These are phyloP conservation scores for Gallinago undulata DNA, from an alignment of 2,113 vertebrate genomes.

Conservation along the genomic window DNA sequence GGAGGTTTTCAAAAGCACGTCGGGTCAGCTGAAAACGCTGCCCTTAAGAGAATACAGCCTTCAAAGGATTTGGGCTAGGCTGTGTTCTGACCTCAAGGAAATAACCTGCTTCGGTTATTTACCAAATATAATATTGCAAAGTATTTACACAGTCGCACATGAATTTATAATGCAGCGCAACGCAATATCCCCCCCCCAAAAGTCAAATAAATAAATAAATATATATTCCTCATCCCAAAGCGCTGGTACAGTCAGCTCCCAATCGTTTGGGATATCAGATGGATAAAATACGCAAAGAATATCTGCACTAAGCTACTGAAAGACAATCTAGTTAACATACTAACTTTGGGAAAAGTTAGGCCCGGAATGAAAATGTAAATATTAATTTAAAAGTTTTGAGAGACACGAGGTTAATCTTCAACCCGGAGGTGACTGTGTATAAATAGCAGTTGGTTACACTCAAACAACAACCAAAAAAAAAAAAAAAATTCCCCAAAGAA, in stretches of 20 bases:
- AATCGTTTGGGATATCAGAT: neutral
- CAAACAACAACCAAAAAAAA: slow-evolving; percentile 5
- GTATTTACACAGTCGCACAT: neutral
- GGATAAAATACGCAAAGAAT: slow-evolving; percentile 10
- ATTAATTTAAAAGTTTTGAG: slow-evolving; percentile 37
- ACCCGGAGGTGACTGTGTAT: neutral
- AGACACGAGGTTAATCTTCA: slow-evolving; percentile 43
- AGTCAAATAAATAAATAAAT: neutral
- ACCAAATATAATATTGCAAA: neutral
- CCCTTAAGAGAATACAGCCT: neutral
- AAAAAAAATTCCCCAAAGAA: slow-evolving; percentile 13
- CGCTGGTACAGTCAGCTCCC: neutral
- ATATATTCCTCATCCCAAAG: neutral
- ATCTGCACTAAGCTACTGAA: neutral
- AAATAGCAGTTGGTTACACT: slow-evolving; percentile 30
- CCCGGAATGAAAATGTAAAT: slow-evolving; percentile 35
- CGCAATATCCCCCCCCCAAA: neutral
- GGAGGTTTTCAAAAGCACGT: neutral
- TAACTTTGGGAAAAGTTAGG: neutral
- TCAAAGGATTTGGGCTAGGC: neutral
- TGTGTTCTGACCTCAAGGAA: neutral
- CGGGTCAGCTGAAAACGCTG: neutral
- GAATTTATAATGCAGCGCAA: neutral
- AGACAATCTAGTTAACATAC: neutral
- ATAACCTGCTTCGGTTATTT: neutral